phyloP scores from a whole-genome alignment of 2,888 invertebrate species.

The Cataglyphis cursor region DNA sequence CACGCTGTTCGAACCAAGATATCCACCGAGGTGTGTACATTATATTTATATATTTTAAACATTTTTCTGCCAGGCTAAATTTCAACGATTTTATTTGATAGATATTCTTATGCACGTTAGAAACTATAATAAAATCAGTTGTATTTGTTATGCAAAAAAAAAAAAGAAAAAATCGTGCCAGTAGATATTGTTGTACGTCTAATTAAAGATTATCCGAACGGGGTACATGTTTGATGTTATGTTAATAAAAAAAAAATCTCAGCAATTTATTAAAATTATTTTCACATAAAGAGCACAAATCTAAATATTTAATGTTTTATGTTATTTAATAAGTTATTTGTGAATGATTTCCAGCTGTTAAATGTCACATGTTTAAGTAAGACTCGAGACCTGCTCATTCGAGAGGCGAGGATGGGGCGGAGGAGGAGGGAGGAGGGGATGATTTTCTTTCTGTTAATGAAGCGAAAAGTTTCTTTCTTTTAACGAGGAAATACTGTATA shows the following conservation, averaged over 20 bases:
- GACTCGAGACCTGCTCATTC: background rate
- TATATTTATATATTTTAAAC: background rate
- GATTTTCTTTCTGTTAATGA: slow-evolving; percentile 5
- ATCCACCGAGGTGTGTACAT: background rate
- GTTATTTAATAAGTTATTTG: background rate
- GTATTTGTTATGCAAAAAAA: background rate
- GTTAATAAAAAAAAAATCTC: background rate
- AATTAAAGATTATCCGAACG: background rate
- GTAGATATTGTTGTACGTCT: background rate
- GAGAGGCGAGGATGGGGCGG: background rate
- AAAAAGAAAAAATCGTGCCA: background rate
- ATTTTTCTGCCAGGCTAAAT: background rate
- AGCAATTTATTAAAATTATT: background rate
- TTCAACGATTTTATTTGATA: background rate
- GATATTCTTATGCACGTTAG: background rate
- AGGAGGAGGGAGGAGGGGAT: background rate
- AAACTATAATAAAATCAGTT: background rate
- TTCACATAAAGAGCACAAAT: background rate
- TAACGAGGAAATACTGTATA: slow-evolving; percentile 70
- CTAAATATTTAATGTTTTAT: background rate
- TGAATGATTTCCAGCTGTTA: background rate
- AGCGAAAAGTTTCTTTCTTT: slow-evolving; percentile 5
- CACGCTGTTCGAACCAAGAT: background rate
- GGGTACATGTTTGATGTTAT: background rate
- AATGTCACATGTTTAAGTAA: background rate